A percentile compares a stretch with the other conserved stretches of the same genome.
Conservation (phyloP, 1,140 invertebrate species). For the Druon quercuslanigerum region DNA sequence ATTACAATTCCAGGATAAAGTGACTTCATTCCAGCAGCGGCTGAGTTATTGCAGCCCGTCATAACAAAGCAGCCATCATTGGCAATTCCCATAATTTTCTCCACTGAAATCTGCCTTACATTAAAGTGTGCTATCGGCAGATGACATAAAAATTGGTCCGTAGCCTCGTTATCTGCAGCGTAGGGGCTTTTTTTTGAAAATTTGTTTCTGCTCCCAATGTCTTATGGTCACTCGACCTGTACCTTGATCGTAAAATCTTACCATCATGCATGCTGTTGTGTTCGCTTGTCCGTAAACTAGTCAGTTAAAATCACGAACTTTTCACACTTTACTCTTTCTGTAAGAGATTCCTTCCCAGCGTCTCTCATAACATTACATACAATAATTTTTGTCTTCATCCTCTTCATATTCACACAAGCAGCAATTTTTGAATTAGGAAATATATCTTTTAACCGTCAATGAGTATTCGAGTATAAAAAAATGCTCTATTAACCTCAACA, state of each 20-base stretch:
- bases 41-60: neutral
- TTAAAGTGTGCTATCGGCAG: neutral
- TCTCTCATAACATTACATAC: slow-evolving; percentile 44
- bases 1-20: neutral
- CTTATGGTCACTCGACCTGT: neutral
- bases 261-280: neutral
- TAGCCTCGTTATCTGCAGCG: neutral
- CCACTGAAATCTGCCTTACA: neutral
- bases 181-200: neutral
- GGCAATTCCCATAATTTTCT: slow-evolving; percentile 2
- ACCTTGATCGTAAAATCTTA: neutral
- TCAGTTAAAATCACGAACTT: neutral
- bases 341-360: slow-evolving; percentile 40
- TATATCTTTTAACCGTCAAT: slow-evolving; percentile 43
- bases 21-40: neutral
- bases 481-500: too few relatives aligned
- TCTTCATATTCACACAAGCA: slow-evolving; percentile 39
- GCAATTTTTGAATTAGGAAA: slow-evolving; percentile 46
- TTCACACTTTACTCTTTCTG: too few relatives aligned
- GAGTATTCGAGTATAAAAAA: too few relatives aligned
- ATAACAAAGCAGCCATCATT: neutral
- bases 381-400: slow-evolving; percentile 41
- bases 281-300: neutral
- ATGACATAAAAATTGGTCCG: neutral
- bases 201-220: neutral